Evolutionary conservation across 2,113 vertebrate genomes (phyloP).

Genomic region (Anoplopoma fimbria): DNA sequence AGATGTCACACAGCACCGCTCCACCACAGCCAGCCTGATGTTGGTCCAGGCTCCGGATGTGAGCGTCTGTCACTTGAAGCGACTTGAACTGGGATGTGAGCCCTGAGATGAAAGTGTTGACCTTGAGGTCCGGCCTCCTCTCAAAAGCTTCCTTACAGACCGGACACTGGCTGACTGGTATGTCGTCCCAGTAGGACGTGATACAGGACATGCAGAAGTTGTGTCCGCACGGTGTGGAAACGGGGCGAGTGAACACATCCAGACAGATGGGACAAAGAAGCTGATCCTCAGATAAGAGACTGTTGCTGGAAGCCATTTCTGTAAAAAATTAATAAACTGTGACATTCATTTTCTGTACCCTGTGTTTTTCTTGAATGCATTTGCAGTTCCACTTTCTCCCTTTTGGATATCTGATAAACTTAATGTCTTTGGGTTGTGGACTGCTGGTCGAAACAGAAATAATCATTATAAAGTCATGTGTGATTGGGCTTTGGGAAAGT

Average conservation of each 20-base stretch:
- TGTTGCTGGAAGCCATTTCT: slow-evolving; percentile 69
- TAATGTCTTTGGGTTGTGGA: not conserved
- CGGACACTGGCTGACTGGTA: slow-evolving; percentile 26
- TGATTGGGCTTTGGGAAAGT: not conserved
- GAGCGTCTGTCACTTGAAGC: not conserved
- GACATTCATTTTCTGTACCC: not conserved
- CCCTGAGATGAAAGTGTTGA: slow-evolving; percentile 73
- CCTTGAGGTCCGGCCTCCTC: slow-evolving; percentile 60
- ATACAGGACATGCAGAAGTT: slow-evolving; percentile 76
- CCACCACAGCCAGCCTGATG: not conserved
- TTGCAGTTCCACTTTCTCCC: no score
- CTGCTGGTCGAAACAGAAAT: not conserved
- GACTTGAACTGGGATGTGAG: slow-evolving; percentile 44
- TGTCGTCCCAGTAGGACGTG: slow-evolving; percentile 49
- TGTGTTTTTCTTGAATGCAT: not conserved
- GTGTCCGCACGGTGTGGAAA: slow-evolving; percentile 76
- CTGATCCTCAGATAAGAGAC: slow-evolving; percentile 62
- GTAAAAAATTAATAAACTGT: no score
- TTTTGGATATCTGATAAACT: not conserved
- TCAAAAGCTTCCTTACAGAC: slow-evolving; percentile 55
- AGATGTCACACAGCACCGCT: slow-evolving; percentile 64
- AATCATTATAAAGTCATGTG: not conserved
- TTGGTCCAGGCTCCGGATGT: not conserved
- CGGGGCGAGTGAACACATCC: slow-evolving; percentile 59
- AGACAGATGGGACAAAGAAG: slow-evolving; percentile 74